Conservation (phyloP, 2,113 vertebrate genomes). For the Pseudorectes ferrugineus region DNA sequence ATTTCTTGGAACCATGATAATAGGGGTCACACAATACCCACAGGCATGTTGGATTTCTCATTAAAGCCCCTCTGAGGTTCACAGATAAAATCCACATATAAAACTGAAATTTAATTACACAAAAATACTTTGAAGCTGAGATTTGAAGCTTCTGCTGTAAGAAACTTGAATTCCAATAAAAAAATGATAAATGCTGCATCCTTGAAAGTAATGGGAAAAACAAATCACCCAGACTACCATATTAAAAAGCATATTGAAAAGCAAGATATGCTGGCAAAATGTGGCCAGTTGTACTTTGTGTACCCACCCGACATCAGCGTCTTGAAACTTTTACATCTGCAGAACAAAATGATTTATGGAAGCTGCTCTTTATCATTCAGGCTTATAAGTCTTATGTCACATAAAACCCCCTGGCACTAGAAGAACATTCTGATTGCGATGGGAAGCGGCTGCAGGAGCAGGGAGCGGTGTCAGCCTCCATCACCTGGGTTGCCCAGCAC, state of each 20-base stretch:
- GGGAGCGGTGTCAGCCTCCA: neutral
- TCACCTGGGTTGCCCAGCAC: neutral
- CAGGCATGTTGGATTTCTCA: neutral
- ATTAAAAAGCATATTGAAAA: constrained; percentile 38
- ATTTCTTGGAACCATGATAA: neutral
- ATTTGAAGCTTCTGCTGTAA: neutral
- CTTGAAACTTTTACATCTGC: constrained; percentile 3
- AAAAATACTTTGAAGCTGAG: neutral
- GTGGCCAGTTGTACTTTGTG: neutral
- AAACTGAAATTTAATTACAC: constrained; percentile 35
- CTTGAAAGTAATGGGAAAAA: constrained; percentile 19
- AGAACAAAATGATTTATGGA: constrained; percentile 33
- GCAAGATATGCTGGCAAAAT: neutral
- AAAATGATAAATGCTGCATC: constrained; percentile 8
- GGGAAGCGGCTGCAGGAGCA: neutral
- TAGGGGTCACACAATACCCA: neutral
- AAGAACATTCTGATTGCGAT: neutral
- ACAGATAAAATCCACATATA: neutral
- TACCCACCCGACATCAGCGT: neutral
- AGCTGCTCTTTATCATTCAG: constrained; percentile 12
- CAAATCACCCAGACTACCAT: constrained; percentile 8
- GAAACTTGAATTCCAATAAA: neutral
- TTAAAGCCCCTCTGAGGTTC: neutral
- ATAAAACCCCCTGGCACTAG: neutral
- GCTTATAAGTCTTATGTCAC: neutral